Conservation (phyloP, 2,797 vertebrate genomes). For the Streptopelia turtur region DNA sequence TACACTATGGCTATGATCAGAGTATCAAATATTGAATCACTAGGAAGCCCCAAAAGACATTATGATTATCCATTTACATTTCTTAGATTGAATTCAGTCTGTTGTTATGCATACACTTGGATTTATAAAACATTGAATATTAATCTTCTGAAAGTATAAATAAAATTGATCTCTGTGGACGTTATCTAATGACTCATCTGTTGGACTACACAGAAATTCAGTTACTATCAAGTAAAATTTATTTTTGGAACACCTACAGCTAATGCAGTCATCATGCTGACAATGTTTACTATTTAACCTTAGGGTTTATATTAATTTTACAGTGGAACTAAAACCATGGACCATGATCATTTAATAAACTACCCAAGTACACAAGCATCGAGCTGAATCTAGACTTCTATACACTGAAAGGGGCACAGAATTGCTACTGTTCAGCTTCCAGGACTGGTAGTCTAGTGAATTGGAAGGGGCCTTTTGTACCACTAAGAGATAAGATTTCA, state of each 20-base stretch:
- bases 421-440: background rate
- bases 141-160: conserved; percentile 54
- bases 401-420: background rate
- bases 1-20: background rate
- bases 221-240: conserved; percentile 56
- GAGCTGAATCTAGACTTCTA: background rate
- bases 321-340: conserved; percentile 8
- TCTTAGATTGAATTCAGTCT: conserved; percentile 20
- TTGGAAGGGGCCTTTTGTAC: background rate
- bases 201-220: conserved; percentile 33
- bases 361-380: background rate
- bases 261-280: conserved; percentile 52
- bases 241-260: conserved; percentile 49
- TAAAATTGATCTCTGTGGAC: conserved; percentile 51
- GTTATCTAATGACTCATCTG: conserved; percentile 57
- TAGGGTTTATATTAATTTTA: conserved; percentile 48
- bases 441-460: background rate
- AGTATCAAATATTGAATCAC: conserved; percentile 47
- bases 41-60: conserved; percentile 20
- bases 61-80: background rate
- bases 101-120: background rate
- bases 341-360: background rate
- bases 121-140: conserved; percentile 44
- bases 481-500: conserved; percentile 3
- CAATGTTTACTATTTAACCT: conserved; percentile 36